Evolutionary conservation across 2,888 invertebrate species (phyloP), one percentile per base, ranked within the genome.

Genomic region (Acanthopleura granulata): DNA sequence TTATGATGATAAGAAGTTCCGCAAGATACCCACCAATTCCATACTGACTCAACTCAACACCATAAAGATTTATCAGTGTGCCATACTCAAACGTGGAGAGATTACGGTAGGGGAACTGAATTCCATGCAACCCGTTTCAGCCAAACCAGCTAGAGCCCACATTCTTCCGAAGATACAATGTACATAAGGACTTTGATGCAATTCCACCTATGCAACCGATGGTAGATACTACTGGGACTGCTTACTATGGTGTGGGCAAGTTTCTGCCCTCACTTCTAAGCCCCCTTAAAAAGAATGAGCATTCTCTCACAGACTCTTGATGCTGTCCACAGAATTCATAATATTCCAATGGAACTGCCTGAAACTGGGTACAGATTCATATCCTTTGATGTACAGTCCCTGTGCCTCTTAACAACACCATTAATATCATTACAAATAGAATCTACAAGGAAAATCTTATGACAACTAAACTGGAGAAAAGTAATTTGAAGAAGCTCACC

Each of bases 1-100:
- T 25, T 66, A 9, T 22, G 25, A 66, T 66, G 27, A 66, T 27
- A 22, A 66, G 66, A 66, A 66, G 29, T 66, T 66, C 29, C 22
- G 66, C 16, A 66, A 66, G 29, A 6, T 66, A 27, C 1, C 66
- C 29, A 27, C 3, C 25, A 25, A 66, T 66, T 27, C 66, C 22
- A 22, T 66, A 16, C 16, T 66, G 22, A 66, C 22, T 27, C 66
- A 66, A 27, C 22, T 25, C 25, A 22, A 25, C 15, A 27, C 29
- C 25, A 27, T 66, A 22, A 3, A 66, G 6, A 66, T 6, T 27
- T 57, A 57, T 22, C 22, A 9, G 57, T n/a, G 57, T n/a, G 12
- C 66, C 29, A 1, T 66, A 27, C 66, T 16, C 1, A 66, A 66
- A 27, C 22, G 66, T 22, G 66, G 66, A 22, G 66, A 66, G 3